These are phyloP conservation scores for Scotopteryx bipunctaria DNA, from an alignment of 2,888 invertebrate species.

Conservation along the genomic window DNA sequence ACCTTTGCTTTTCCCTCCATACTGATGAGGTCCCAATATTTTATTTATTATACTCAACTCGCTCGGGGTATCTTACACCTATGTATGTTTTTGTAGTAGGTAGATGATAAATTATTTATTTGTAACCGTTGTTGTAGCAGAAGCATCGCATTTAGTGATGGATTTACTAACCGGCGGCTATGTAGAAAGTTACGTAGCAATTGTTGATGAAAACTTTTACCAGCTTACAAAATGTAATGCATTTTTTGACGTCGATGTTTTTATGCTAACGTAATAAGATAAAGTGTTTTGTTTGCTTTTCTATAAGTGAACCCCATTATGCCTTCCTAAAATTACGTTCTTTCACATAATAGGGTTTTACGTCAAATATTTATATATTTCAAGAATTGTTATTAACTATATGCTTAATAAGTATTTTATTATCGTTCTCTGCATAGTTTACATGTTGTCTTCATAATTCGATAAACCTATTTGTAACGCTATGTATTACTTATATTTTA, in stretches of 20 bases:
- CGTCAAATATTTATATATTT: too few species aligned
- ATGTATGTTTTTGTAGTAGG: conserved; percentile 26
- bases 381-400: too few species aligned
- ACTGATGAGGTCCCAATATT: conserved; percentile 38
- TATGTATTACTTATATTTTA: conserved; percentile 4
- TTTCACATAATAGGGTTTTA: too few species aligned
- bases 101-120: conserved; percentile 27
- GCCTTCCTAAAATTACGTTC: too few species aligned
- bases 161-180: too few species aligned
- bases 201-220: too few species aligned
- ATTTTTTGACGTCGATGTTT: too few species aligned
- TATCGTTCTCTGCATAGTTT: not conserved
- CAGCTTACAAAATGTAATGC: too few species aligned
- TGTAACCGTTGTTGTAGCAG: conserved; percentile 1
- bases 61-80: conserved; percentile 24
- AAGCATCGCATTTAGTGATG: not conserved
- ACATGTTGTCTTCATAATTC: not conserved
- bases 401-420: not conserved
- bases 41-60: conserved; percentile 33
- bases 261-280: too few species aligned
- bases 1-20: conserved; percentile 36
- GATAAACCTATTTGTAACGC: not conserved
- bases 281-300: too few species aligned
- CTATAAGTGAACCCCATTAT: too few species aligned
- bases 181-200: too few species aligned